Conservation (phyloP, 2,888 invertebrate genomes). For the Argyresthia albistria region DNA sequence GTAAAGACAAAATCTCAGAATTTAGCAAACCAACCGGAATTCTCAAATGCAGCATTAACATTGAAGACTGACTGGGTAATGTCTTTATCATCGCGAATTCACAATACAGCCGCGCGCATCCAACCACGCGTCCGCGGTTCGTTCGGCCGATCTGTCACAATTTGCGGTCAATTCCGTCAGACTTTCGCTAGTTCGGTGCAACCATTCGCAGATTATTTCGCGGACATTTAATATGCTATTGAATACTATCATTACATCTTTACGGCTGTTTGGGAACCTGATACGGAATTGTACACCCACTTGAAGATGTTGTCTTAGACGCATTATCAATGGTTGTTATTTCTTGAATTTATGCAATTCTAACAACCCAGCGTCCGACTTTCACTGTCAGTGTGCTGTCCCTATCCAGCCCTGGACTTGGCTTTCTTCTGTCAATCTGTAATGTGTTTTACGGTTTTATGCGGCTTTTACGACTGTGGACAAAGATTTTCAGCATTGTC, state of each 20-base stretch:
- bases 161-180: background rate
- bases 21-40: no score
- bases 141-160: constrained; percentile 4
- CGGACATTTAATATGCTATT: background rate
- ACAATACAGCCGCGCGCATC: background rate
- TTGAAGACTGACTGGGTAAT: background rate
- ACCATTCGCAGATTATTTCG: background rate
- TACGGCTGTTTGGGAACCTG: background rate
- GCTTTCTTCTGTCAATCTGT: constrained; percentile 54
- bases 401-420: constrained; percentile 22
- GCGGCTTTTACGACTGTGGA: background rate
- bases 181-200: background rate
- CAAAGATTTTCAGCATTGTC: background rate
- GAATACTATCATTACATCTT: background rate
- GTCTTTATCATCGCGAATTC: constrained; percentile 1
- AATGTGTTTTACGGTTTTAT: background rate
- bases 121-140: background rate
- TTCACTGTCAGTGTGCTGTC: constrained; percentile 31
- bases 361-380: constrained; percentile 22
- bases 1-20: no score
- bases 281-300: background rate
- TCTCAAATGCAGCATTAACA: background rate
- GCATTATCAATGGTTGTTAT: constrained; percentile 1
- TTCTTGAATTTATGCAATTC: background rate
- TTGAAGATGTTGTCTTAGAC: background rate